Base-by-base conservation (phyloP, 64 coral and sea anemone species). In the Montipora sp. region DNA sequence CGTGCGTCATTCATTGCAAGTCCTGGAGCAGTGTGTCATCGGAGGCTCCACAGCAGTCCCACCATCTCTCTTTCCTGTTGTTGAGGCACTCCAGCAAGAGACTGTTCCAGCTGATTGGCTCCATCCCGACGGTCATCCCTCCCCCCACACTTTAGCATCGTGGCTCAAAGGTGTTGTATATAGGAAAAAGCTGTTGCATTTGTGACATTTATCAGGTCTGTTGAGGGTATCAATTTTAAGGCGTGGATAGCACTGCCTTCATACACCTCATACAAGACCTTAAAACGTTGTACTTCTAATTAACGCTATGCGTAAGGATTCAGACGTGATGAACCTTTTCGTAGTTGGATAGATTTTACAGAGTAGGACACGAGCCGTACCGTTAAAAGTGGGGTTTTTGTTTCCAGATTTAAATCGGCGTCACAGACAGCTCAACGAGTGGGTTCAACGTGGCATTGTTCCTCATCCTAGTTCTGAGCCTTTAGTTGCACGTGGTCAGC, bases 11-110 rank as follows among this genome's bases (percentile, higher is more conserved):
- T 75, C 91, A 10, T 55, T 98, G 7, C 83, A 93, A 16, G 89
- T 90, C 1, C 77, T 98, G 43, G 96, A 98, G 65, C 87, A 95
- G 60, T 93, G 96, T 93, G 82, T 98, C 43, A 24, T 98, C 5
- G 91, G 92, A 16, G 91, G 96, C 10, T 85, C 91, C 19, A 66
- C 73, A 49, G 94, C 96, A 43, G 87, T 98, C 3, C 94, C 94
- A 18, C 49, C 78, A 8, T 83, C 77, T 18, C 88, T 98, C 22
- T 43, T 48, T n/a, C 47, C 67, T 45, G 74, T 98, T 21, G 91
- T 91, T 23, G 23, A 51, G 24, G 80, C 94, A 19, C 94, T 98
- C 75, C 93, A 98, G 69, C 27, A 67, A 12, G 94, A 89, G 2
- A 77, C 36, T 48, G 94, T 98, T 51, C 96, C 96, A 16, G 50